These are phyloP conservation scores for Sarcophaga peregrina DNA, from an alignment of 1,140 invertebrate species.

Conservation along the genomic window DNA sequence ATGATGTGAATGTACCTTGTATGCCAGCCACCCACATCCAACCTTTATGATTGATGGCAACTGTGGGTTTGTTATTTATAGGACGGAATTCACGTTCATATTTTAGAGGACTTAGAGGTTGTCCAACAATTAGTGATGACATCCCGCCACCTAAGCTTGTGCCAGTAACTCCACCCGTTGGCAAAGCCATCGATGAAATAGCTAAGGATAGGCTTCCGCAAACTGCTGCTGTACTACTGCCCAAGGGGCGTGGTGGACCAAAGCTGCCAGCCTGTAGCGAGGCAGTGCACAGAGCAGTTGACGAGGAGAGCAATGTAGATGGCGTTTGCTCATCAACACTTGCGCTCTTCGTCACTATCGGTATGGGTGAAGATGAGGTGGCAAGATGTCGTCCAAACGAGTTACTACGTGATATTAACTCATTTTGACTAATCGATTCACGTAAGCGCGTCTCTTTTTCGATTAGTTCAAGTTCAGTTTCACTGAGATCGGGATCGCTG, in stretches of 20 bases:
- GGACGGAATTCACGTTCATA: constrained; percentile 63
- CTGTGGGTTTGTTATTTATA: constrained; percentile 67
- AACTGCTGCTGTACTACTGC: constrained; percentile 63
- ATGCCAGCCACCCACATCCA: constrained; percentile 87
- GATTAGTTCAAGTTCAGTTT: constrained; percentile 71
- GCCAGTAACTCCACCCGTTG: constrained; percentile 52
- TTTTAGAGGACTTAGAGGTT: constrained; percentile 64
- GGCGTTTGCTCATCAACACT: constrained; percentile 62
- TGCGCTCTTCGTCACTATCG: constrained; percentile 65
- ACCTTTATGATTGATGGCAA: constrained; percentile 75
- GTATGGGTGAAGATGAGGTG: constrained; percentile 63
- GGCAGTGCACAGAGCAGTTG: constrained; percentile 44
- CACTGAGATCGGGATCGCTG: constrained; percentile 72
- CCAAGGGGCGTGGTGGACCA: constrained; percentile 51
- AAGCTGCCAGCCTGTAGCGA: constrained; percentile 50
- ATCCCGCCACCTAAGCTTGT: constrained; percentile 47
- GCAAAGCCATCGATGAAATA: constrained; percentile 54
- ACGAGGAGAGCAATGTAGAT: constrained; percentile 36
- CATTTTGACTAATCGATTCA: constrained; percentile 63
- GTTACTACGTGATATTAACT: constrained; percentile 63
- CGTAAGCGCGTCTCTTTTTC: constrained; percentile 67
- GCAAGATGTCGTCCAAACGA: constrained; percentile 63
- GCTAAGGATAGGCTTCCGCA: constrained; percentile 64
- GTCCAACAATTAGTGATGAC: constrained; percentile 38
- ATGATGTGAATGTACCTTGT: constrained; percentile 66